Percentiles rank a stretch among this genome's conserved stretches.
Conservation (phyloP, 2,113 vertebrate genomes). For the Psittacula cyanocephala region DNA sequence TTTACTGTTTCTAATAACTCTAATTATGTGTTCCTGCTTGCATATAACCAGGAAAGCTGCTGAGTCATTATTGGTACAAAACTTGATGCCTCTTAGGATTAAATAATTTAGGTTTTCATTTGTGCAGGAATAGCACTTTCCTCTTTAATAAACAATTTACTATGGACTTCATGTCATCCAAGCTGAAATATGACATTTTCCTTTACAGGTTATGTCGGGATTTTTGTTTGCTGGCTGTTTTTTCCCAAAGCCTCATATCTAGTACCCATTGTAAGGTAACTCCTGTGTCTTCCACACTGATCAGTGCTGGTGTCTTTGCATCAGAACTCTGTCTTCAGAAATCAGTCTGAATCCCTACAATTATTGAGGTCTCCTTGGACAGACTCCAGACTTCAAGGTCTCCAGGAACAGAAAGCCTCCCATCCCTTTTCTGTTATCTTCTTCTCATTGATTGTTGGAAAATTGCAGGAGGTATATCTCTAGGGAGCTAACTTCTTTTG, state of each 20-base stretch:
- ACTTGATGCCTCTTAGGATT: neutral
- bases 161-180: neutral
- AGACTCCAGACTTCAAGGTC: neutral
- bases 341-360: neutral
- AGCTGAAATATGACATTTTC: neutral
- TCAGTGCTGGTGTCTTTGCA: neutral
- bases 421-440: neutral
- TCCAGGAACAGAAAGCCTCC: neutral
- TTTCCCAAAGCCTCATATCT: neutral
- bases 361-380: neutral
- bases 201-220: neutral
- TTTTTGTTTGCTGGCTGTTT: neutral
- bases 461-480: neutral
- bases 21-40: neutral
- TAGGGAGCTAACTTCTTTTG: neutral
- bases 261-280: neutral
- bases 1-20: neutral
- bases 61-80: neutral
- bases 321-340: neutral
- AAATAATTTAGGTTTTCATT: neutral
- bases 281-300: neutral
- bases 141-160: neutral
- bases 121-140: neutral
- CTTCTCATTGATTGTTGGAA: neutral
- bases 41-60: neutral